Evolutionary conservation across 2,797 vertebrate genomes (phyloP), one percentile per base, ranked within the genome.

Genomic region (Takifugu rubripes): DNA sequence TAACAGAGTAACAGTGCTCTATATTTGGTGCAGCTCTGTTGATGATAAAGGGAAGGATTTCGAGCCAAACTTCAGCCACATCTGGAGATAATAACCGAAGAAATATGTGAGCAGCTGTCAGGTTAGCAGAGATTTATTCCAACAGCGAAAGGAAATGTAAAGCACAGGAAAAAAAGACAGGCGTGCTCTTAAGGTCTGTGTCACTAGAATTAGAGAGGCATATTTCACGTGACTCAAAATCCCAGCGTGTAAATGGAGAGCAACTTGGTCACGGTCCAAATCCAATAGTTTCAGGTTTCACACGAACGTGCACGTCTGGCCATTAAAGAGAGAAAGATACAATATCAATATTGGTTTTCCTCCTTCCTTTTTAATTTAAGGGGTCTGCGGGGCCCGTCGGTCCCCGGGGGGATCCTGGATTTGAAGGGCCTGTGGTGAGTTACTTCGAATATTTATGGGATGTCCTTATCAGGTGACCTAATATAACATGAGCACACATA

Each of bases 381-480:
- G 94, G 94, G 11, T 40, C 72, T 33, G 47, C 62, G 0, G 95
- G 95, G 11, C 79, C 60, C 0, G 14, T 70, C 0, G 95, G 95
- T 11, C 29, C 62, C 47, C 86, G 90, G 36, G 95, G 95, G 24
- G 92, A 93, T 25, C 79, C 57, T 0, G 95, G 94, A 47, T 90
- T 88, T 64, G 92, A 93, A 71, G 94, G 94, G 8, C 84, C 88
- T 10, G 88, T 82, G 92, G 95, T 96, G 77, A 92, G 91, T 89
- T 51, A 14, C 36, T 40, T 40, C 1, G 10, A 40, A 40, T 40
- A 12, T 40, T 14, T 40, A 40, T 40, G 36, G 36, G 3, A 3
- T 40, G 36, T 40, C 36, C 36, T 12, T 40, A 40, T 40, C 36
- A 40, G 12, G 14, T 40, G 36, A 40, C 36, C 31, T 33, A 33